Evolutionary conservation across 2,888 invertebrate genomes (phyloP).

Genomic region (Bruchidius siliquastri): DNA sequence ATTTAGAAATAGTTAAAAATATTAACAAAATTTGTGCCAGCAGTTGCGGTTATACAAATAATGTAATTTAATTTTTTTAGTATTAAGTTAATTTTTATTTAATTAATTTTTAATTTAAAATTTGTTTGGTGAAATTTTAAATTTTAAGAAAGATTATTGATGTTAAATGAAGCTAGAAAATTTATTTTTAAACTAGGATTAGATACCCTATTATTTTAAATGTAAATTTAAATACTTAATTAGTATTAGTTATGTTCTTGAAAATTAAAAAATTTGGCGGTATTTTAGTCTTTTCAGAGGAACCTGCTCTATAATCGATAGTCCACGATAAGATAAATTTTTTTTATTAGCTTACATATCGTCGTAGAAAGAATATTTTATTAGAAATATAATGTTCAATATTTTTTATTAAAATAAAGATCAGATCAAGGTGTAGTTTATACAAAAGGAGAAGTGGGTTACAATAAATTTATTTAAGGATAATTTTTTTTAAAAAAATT

Average conservation of each 20-base stretch:
- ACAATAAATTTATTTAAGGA: slow-evolving; percentile 50
- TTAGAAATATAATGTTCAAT: no score
- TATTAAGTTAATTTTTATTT: slow-evolving; percentile 43
- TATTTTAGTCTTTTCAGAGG: slow-evolving; percentile 67
- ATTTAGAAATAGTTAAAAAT: slow-evolving; percentile 57
- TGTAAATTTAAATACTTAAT: slow-evolving; percentile 55
- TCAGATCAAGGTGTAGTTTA: slow-evolving; percentile 71
- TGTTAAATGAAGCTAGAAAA: slow-evolving; percentile 47
- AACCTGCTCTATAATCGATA: slow-evolving; percentile 66
- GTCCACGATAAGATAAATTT: no score
- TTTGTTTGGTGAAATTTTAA: slow-evolving; percentile 59
- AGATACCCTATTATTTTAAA: slow-evolving; percentile 64
- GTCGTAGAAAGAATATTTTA: no score
- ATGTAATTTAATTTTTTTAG: slow-evolving; percentile 41
- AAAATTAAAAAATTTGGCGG: slow-evolving; percentile 68
- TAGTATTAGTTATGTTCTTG: slow-evolving; percentile 57
- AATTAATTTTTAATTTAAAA: slow-evolving; percentile 43
- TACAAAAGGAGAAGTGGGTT: slow-evolving; percentile 63
- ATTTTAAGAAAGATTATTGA: slow-evolving; percentile 50
- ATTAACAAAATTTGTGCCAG: slow-evolving; percentile 65
- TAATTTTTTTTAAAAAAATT: slow-evolving; percentile 48
- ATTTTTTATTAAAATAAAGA: slow-evolving; percentile 49
- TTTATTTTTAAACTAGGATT: slow-evolving; percentile 58
- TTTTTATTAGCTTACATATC: no score
- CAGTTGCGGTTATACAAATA: slow-evolving; percentile 66